Conservation (phyloP, 2,888 invertebrate species). For the Macrophya annulata region DNA sequence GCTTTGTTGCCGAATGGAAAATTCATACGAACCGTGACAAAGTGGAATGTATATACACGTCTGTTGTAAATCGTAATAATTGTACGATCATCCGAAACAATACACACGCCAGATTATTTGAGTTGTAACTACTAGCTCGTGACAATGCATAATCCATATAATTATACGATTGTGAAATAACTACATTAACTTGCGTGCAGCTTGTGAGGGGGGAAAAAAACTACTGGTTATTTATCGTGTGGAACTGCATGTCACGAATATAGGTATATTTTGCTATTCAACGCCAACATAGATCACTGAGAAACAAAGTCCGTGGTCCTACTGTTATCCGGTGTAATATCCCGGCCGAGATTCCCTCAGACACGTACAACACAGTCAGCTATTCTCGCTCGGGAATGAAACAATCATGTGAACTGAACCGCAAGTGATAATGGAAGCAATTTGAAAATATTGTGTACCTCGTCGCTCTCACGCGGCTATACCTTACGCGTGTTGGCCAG, state of each 20-base stretch:
- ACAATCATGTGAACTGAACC: conserved; percentile 58
- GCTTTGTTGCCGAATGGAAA: conserved; percentile 24
- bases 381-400: conserved; percentile 56
- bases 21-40: background rate
- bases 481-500: background rate
- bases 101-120: conserved; percentile 1
- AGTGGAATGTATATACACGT: background rate
- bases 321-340: conserved; percentile 49
- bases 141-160: background rate
- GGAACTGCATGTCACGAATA: conserved; percentile 1
- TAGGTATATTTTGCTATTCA: conserved; percentile 26
- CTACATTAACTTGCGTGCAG: conserved; percentile 24
- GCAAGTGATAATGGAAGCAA: conserved; percentile 58
- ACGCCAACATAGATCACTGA: conserved; percentile 34
- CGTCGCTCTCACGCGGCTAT: conserved; percentile 58
- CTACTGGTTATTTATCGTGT: background rate
- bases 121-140: conserved; percentile 23
- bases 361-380: conserved; percentile 57
- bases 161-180: conserved; percentile 24
- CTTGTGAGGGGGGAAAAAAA: conserved; percentile 1
- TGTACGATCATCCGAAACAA: conserved; percentile 25
- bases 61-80: conserved; percentile 32
- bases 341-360: conserved; percentile 49
- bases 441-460: conserved; percentile 57
- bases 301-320: conserved; percentile 41